phyloP scores from a whole-genome alignment of 2,888 invertebrate species.

The Hipparchia semele region DNA sequence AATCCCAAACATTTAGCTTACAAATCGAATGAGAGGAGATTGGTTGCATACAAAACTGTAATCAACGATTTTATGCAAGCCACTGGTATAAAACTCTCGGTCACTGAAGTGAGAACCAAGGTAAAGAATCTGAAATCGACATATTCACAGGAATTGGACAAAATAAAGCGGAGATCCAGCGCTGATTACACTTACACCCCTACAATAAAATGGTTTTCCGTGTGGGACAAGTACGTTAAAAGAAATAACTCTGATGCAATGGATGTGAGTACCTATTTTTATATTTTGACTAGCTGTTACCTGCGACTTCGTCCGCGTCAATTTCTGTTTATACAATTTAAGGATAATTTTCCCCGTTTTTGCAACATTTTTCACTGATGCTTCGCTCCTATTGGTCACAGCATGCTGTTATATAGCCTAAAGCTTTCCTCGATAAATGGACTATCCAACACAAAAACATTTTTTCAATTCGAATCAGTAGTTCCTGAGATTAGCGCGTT shows the following conservation, averaged over 20 bases:
- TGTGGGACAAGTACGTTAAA: slow-evolving; percentile 55
- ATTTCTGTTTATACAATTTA: too few relatives aligned
- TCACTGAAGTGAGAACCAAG: slow-evolving; percentile 59
- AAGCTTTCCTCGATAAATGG: too few relatives aligned
- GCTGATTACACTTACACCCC: slow-evolving; percentile 55
- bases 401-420: too few relatives aligned
- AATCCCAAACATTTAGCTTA: slow-evolving; percentile 64
- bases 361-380: too few relatives aligned
- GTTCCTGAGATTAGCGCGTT: too few relatives aligned
- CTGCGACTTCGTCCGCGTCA: too few relatives aligned
- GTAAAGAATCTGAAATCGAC: slow-evolving; percentile 65
- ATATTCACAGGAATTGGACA: slow-evolving; percentile 61
- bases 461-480: too few relatives aligned
- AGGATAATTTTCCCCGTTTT: too few relatives aligned
- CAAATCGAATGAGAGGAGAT: slow-evolving; percentile 57
- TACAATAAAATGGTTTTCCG: slow-evolving; percentile 62
- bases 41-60: slow-evolving; percentile 60
- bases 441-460: too few relatives aligned
- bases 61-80: slow-evolving; percentile 54
- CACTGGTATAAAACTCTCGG: slow-evolving; percentile 58
- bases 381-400: too few relatives aligned
- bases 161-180: slow-evolving; percentile 58
- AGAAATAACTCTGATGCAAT: neutral
- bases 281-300: too few relatives aligned
- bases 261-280: slow-evolving; percentile 2